Evolutionary conservation across 1,140 invertebrate species (phyloP).

Genomic region (Eubasilissa regina): DNA sequence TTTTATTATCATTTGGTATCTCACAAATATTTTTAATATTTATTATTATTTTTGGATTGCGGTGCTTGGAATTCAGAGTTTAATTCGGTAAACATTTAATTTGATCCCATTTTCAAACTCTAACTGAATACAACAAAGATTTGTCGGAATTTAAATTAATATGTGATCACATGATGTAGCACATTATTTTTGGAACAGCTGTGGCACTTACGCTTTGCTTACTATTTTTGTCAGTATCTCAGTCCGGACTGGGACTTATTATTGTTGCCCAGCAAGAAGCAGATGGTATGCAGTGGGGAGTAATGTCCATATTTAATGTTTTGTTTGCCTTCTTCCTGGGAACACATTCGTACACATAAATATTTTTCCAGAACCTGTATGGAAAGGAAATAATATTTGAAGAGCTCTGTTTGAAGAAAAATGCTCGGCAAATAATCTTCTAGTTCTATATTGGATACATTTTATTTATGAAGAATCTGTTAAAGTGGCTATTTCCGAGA

Average conservation of each 20-base stretch:
- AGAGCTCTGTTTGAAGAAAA: conserved; percentile 10
- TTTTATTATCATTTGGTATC: no score
- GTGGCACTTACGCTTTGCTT: background rate
- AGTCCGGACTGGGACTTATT: conserved; percentile 7
- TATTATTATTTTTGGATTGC: no score
- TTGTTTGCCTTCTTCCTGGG: conserved; percentile 30
- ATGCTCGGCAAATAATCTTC: conserved; percentile 1
- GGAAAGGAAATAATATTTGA: conserved; percentile 36
- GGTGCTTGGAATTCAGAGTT: no score
- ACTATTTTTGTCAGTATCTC: background rate
- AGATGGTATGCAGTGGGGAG: conserved; percentile 22
- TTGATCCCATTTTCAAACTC: background rate
- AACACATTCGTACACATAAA: conserved; percentile 1
- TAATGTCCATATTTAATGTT: conserved; percentile 28
- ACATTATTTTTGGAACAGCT: background rate
- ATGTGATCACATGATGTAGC: no score
- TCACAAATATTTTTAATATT: no score
- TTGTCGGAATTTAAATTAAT: no score
- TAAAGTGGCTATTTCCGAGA: background rate
- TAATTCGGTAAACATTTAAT: no score
- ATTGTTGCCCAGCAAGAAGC: background rate
- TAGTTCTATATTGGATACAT: background rate
- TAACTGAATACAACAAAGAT: background rate
- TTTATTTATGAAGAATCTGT: background rate
- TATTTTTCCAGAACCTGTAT: conserved; percentile 21